Conservation (phyloP, 2,797 vertebrate genomes). For the Selene dorsalis region DNA sequence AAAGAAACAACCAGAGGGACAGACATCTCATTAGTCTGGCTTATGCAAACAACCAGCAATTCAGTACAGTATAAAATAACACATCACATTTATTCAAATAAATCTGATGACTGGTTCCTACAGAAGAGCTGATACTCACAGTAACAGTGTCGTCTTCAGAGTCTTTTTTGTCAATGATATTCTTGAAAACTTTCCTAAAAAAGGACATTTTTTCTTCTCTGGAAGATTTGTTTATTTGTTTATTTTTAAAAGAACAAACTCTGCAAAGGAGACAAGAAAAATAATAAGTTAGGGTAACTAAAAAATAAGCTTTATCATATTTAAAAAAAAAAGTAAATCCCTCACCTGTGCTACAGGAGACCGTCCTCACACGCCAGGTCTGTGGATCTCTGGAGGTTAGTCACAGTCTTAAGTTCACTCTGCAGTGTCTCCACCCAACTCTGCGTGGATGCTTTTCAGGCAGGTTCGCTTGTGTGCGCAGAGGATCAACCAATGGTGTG, state of each 20-base stretch:
- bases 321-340: not conserved
- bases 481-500: slow-evolving; percentile 48
- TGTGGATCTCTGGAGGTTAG: not conserved
- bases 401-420: slow-evolving; percentile 12
- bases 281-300: not conserved
- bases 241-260: not conserved
- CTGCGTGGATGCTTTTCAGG: not conserved
- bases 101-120: not conserved
- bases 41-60: not conserved
- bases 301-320: not conserved
- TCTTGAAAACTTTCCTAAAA: slow-evolving; percentile 83
- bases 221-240: no score
- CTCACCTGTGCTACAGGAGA: slow-evolving; percentile 48
- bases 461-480: slow-evolving; percentile 29
- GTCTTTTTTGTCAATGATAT: slow-evolving; percentile 50
- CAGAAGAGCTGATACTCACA: slow-evolving; percentile 49
- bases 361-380: not conserved
- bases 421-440: slow-evolving; percentile 48
- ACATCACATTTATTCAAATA: no score
- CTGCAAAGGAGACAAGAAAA: not conserved
- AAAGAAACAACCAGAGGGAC: slow-evolving; percentile 13
- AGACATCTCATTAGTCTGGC: not conserved
- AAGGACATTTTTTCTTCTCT: slow-evolving; percentile 82
- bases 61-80: not conserved
- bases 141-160: slow-evolving; percentile 9